Base-by-base conservation (phyloP, 2,113 vertebrate genomes). In the Accipiter cooperii region DNA sequence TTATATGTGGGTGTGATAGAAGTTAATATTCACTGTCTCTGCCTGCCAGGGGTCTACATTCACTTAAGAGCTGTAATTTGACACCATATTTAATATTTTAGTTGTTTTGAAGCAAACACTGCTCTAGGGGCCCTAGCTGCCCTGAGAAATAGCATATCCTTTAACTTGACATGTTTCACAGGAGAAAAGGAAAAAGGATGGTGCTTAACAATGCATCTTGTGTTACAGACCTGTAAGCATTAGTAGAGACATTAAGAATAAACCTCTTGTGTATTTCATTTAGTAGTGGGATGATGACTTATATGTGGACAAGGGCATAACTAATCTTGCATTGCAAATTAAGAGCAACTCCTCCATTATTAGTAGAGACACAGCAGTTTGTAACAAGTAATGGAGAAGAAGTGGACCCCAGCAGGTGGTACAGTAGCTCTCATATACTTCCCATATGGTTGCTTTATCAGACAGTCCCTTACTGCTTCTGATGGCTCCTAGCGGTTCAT, bases 11-110 rank as follows among this genome's bases (percentile, higher is more conserved):
- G 90, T 74, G 70, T 89, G 83, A 90, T 87, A 70, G 65, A 91
- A 94, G 85, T 80, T 93, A 91, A 94, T 93, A 93, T 70, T 90
- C 78, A 33, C 40, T 71, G 31, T 93, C 29, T 84, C 82, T 96
- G 87, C 83, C 52, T 4, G 3, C 63, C 6, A 46, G 87, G 80
- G 77, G 77, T 91, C 90, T 84, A n/a, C 47, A 33, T 79, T 95
- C 29, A 70, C 38, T 91, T 40, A 80, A 83, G 54, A 84, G 58
- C 38, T 81, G 63, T 71, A 91, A 84, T 92, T 96, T 96, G 74
- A 77, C 77, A 60, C 83, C 8, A 25, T 76, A 69, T 93, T 87
- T 90, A 77, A 84, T 90, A 68, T 58, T 93, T 89, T 52, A 60
- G 42, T 91, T 86, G 76, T 92, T 93, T 95, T 2, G 6, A 90